phyloP scores from a whole-genome alignment of 30 jellyfish, hydroid and myxozoan genomes.

The Chrysaora quinquecirrha region DNA sequence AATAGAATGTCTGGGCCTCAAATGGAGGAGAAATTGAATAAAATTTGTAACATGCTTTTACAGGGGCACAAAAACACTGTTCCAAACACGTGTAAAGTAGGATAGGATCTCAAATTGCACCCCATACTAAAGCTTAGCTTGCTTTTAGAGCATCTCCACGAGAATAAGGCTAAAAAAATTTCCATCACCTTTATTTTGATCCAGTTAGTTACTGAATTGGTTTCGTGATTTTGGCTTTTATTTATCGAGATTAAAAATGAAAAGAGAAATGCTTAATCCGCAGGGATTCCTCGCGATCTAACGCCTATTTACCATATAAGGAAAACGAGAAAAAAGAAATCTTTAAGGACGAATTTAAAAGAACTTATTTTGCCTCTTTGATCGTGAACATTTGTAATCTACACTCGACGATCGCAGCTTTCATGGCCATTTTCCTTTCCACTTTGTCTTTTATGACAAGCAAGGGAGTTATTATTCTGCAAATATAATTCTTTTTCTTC shows the following conservation, averaged over 20 bases:
- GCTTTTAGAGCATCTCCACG: not conserved
- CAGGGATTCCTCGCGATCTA: slow-evolving; percentile 41
- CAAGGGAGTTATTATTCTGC: slow-evolving; percentile 5
- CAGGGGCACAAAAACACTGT: too few species aligned
- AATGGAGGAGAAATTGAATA: too few species aligned
- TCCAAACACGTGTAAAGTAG: too few species aligned
- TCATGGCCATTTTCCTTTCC: not conserved
- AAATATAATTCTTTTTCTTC: slow-evolving; percentile 11
- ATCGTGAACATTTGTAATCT: slow-evolving; percentile 61
- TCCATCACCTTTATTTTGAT: not conserved
- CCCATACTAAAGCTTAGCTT: too few species aligned
- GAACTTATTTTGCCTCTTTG: slow-evolving; percentile 12
- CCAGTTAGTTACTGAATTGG: not conserved
- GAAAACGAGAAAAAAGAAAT: slow-evolving; percentile 28
- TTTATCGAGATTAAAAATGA: not conserved
- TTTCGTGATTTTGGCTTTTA: not conserved
- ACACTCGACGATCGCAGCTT: not conserved
- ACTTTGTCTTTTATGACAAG: slow-evolving; percentile 7
- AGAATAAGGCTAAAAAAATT: not conserved
- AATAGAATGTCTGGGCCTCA: too few species aligned
- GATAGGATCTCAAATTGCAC: too few species aligned
- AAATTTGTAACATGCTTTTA: too few species aligned
- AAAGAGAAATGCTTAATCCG: slow-evolving; percentile 7
- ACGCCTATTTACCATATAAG: slow-evolving; percentile 73
- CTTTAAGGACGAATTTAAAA: slow-evolving; percentile 11